phyloP scores from a whole-genome alignment of 2,888 invertebrate genomes.

The Drosophila lutescens region DNA sequence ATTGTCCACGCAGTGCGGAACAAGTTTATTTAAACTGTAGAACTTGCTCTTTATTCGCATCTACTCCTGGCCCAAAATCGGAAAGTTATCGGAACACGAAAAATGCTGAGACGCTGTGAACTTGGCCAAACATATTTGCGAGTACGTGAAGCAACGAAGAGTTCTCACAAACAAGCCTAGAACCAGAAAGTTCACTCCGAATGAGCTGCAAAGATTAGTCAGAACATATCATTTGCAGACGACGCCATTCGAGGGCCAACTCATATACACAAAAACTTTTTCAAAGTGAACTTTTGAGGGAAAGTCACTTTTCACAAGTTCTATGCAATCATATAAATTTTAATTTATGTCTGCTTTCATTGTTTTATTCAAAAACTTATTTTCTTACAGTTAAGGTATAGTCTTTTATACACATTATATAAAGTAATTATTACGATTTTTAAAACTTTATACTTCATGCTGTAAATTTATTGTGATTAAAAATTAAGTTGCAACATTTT shows the following conservation, averaged over 20 bases:
- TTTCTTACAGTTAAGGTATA: background rate
- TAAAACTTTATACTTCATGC: no score
- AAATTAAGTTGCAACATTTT: no score
- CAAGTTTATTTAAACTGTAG: conserved; percentile 78
- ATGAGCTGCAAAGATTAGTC: conserved; percentile 40
- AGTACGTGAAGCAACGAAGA: conserved; percentile 42
- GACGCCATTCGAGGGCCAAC: background rate
- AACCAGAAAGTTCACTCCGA: conserved; percentile 24
- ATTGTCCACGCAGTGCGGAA: conserved; percentile 68
- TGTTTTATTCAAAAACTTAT: background rate
- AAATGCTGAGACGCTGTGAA: conserved; percentile 54
- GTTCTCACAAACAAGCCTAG: conserved; percentile 11
- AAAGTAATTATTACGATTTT: no score
- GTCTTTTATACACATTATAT: background rate
- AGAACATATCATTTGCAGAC: conserved; percentile 22
- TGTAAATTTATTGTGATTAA: no score
- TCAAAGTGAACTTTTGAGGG: background rate
- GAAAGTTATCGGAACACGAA: conserved; percentile 71
- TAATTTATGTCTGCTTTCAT: background rate
- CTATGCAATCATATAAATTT: conserved; percentile 4
- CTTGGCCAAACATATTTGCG: conserved; percentile 43
- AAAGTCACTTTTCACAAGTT: conserved; percentile 1
- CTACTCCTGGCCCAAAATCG: background rate
- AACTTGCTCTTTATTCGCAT: conserved; percentile 50
- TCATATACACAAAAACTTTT: conserved; percentile 10